Percentiles rank a stretch among this genome's conserved stretches.
Conservation (phyloP, 2,797 vertebrate genomes). For the Lutra lutra region DNA sequence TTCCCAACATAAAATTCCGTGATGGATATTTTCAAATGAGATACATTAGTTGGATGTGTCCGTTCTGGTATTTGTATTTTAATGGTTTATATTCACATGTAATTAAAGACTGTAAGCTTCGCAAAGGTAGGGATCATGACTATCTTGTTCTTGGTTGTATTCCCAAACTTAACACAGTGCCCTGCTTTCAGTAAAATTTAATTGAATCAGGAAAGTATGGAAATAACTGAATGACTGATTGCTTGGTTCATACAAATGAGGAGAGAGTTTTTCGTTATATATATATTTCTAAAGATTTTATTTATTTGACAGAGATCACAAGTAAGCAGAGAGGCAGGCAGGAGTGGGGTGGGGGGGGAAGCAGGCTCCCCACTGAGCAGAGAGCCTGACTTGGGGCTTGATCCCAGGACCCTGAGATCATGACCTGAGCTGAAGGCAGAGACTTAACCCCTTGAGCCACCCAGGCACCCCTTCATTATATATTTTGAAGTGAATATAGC, state of each 20-base stretch:
- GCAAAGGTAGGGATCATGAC: background rate
- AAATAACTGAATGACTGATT: background rate
- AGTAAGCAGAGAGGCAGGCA: no score
- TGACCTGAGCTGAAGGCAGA: no score
- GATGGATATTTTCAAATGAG: constrained; percentile 17
- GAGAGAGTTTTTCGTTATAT: background rate
- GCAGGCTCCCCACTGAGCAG: no score
- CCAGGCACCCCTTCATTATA: background rate
- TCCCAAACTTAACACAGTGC: background rate
- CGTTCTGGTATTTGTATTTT: background rate
- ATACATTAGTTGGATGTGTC: background rate
- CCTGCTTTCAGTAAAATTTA: background rate
- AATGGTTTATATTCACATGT: background rate
- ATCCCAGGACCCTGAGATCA: no score
- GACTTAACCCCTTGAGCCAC: no score
- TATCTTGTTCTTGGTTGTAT: background rate
- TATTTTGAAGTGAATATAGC: background rate
- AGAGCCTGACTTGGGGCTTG: no score
- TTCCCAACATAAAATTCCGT: background rate
- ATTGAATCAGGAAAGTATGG: constrained; percentile 6
- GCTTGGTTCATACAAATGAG: background rate
- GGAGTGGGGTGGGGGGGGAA: no score
- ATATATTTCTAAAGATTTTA: no score
- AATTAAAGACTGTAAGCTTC: background rate
- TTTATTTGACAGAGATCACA: no score